phyloP scores from a whole-genome alignment of 2,113 vertebrate genomes.

The Sphaerodactylus townsendi region DNA sequence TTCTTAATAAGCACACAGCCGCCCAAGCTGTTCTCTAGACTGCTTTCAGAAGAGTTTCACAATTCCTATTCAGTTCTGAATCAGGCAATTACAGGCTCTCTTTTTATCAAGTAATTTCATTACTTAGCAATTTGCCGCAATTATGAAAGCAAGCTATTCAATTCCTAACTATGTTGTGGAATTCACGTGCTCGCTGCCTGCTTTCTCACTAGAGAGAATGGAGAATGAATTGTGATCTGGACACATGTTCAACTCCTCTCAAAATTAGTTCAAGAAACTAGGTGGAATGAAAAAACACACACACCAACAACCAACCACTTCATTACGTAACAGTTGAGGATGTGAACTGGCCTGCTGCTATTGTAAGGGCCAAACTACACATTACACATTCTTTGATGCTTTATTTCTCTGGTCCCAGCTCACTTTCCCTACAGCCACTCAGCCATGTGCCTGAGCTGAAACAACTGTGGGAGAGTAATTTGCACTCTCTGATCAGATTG shows the following conservation, averaged over 20 bases:
- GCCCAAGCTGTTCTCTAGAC: neutral
- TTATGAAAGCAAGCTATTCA: conserved; percentile 22
- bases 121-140: conserved; percentile 17
- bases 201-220: neutral
- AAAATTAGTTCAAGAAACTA: neutral
- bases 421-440: too few species aligned
- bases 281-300: too few species aligned
- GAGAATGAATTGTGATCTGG: neutral
- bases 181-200: neutral
- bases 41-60: conserved; percentile 9
- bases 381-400: too few species aligned
- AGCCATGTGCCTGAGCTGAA: too few species aligned
- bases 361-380: too few species aligned
- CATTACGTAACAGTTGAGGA: neutral
- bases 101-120: conserved; percentile 30
- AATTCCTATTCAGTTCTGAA: conserved; percentile 25
- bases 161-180: neutral
- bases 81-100: conserved; percentile 12
- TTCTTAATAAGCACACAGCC: conserved; percentile 23
- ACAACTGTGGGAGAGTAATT: too few species aligned
- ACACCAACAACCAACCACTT: too few species aligned
- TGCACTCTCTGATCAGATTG: too few species aligned
- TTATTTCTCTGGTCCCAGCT: too few species aligned
- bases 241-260: neutral
- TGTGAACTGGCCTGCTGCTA: neutral